phyloP scores from a whole-genome alignment of 1,140 invertebrate genomes.

The Drosophila orena region DNA sequence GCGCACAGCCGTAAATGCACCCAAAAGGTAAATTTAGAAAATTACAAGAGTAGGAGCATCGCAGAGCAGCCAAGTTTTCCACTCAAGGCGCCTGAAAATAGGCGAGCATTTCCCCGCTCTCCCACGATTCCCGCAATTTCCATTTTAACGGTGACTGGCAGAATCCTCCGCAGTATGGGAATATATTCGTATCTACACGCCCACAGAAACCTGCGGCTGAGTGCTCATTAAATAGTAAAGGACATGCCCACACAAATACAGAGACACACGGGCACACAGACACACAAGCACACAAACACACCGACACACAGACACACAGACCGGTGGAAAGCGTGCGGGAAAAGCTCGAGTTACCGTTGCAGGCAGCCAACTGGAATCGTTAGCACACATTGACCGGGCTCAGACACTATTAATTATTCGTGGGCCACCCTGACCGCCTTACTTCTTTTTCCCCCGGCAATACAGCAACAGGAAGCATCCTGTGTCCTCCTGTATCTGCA shows the following conservation, averaged over 20 bases:
- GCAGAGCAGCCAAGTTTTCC: slow-evolving; percentile 43
- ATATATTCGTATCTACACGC: slow-evolving; percentile 30
- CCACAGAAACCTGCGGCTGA: slow-evolving; percentile 50
- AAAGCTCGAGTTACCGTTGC: slow-evolving; percentile 41
- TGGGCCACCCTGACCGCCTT: slow-evolving; percentile 6
- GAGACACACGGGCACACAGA: neutral
- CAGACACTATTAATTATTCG: slow-evolving; percentile 72
- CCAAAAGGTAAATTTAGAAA: slow-evolving; percentile 54
- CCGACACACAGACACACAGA: neutral
- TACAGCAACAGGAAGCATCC: slow-evolving; percentile 48
- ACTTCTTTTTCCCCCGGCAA: neutral
- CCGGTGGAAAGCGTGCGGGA: slow-evolving; percentile 20
- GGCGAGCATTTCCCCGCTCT: slow-evolving; percentile 24
- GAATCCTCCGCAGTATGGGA: slow-evolving; percentile 30
- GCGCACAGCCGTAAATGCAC: slow-evolving; percentile 36
- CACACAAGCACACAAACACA: slow-evolving; percentile 15
- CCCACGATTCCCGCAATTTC: neutral
- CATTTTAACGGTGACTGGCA: slow-evolving; percentile 27
- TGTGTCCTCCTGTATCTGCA: slow-evolving; percentile 23
- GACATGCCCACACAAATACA: slow-evolving; percentile 11
- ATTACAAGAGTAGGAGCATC: slow-evolving; percentile 22
- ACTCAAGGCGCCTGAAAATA: slow-evolving; percentile 42
- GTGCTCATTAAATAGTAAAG: slow-evolving; percentile 76
- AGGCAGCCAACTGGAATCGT: slow-evolving; percentile 52
- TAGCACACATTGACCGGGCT: slow-evolving; percentile 53